Evolutionary conservation across 2,113 vertebrate genomes (phyloP).

Genomic region (Alouatta palliata): DNA sequence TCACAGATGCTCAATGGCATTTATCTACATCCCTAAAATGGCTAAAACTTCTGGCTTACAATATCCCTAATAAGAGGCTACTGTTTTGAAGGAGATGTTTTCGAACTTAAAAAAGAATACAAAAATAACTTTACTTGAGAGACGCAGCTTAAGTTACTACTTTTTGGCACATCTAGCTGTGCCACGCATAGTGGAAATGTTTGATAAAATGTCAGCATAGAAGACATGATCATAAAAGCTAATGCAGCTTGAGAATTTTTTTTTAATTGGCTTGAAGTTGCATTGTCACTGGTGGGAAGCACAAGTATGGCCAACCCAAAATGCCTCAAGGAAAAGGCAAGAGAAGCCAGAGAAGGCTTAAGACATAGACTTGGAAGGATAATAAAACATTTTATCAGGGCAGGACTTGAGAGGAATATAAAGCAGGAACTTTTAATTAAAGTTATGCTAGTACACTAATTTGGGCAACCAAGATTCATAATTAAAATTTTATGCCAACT

Average conservation of each 20-base stretch:
- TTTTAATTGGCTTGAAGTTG: background rate
- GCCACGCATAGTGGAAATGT: background rate
- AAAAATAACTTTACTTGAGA: background rate
- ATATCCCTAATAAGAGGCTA: background rate
- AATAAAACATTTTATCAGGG: constrained; percentile 38
- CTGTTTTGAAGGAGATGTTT: constrained; percentile 13
- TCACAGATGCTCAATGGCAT: background rate
- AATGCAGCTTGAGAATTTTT: background rate
- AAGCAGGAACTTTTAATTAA: constrained; percentile 73
- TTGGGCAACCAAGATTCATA: constrained; percentile 67
- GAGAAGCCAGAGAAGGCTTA: constrained; percentile 36
- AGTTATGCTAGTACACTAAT: constrained; percentile 63
- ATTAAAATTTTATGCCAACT: constrained; percentile 75
- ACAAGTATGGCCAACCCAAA: background rate
- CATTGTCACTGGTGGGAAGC: background rate
- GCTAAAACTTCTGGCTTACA: background rate
- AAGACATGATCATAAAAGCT: background rate
- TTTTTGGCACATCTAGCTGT: background rate
- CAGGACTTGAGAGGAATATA: constrained; percentile 52
- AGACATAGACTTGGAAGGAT: constrained; percentile 18
- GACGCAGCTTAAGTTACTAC: background rate
- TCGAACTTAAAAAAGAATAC: background rate
- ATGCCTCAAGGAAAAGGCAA: background rate
- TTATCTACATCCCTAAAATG: background rate
- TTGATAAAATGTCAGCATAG: background rate